Base-by-base conservation (phyloP, 2,888 invertebrate genomes). In the Epinotia brunnichana region DNA sequence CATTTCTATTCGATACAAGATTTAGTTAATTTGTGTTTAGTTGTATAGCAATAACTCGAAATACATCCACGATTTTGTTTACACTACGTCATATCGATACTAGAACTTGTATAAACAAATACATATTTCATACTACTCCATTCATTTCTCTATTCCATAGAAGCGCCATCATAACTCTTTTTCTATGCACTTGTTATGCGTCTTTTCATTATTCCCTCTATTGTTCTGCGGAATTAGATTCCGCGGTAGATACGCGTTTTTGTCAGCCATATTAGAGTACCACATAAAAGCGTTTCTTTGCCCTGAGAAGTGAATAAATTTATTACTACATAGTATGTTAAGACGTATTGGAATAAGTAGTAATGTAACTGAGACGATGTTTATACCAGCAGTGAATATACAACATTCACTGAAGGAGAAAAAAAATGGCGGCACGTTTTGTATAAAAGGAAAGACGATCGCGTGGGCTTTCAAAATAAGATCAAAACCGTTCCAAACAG, bases 181-280 rank as follows among this genome's bases (percentile, higher is more conserved):
- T 66, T 71, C 72, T 69, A 62, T 69, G 61, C 69, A 72, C 72
- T 72, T 72, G 72, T 72, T 72, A 62, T 68, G 72, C 67, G 54
- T 67, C 71, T 72, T 72, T 72, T 62, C 72, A 72, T 72, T 72
- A 68, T 72, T 13, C 72, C 19, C 9, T 57, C 72, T 68, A 72
- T 72, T 72, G 72, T 72, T 72, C 72, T 56, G n/a, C 39, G 61
- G 67, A 72, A 72, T 72, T 62, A 68, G 72, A 72, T 72, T 67
- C 61, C 56, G 63, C 17, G 15, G 54, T 29, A 48, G 72, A 68
- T 72, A 68, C n/a, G 21, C 19, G 56, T 72, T 68, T 72, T 72
- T 68, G 72, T 56, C 35, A 53, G 44, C 66, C 67, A 62, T 68
- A 72, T 72, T 68, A 72, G 72, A 56, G 11, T 54, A n/a, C n/a